phyloP scores from a whole-genome alignment of 2,113 vertebrate species.

The Callaeas wilsoni region DNA sequence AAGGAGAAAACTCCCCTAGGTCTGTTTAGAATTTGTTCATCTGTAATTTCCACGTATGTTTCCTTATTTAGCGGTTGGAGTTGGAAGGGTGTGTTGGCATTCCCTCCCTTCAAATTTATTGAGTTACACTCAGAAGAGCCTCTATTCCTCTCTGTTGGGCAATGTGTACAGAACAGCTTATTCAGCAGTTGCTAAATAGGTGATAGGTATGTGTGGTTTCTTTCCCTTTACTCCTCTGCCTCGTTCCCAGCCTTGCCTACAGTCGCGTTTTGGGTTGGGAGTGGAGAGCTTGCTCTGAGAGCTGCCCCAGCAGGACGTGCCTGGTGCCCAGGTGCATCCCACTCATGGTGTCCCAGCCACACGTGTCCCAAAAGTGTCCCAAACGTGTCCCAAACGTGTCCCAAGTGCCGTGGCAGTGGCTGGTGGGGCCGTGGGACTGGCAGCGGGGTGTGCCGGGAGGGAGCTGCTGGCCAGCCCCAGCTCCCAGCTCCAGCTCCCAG shows the following conservation, averaged over 20 bases:
- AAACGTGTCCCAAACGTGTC: accelerated
- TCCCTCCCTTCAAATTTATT: conserved; percentile 47
- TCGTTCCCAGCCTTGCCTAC: neutral
- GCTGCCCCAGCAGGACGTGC: neutral
- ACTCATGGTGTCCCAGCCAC: accelerated
- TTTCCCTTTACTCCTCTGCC: neutral
- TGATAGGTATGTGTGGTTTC: conserved; percentile 43
- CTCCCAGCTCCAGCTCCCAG: neutral
- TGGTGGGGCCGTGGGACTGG: neutral
- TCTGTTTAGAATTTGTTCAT: conserved; percentile 61
- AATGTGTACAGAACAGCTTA: conserved; percentile 40
- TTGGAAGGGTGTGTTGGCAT: conserved; percentile 60
- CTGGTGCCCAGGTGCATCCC: neutral
- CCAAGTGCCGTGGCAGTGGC: accelerated
- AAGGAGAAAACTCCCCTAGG: conserved; percentile 56
- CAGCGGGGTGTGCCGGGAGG: neutral
- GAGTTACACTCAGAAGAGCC: conserved; percentile 14
- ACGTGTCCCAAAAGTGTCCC: accelerated
- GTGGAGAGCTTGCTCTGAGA: neutral
- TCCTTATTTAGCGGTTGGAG: conserved; percentile 55
- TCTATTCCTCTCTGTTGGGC: conserved; percentile 41
- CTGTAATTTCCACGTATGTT: conserved; percentile 61
- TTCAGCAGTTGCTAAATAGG: conserved; percentile 57
- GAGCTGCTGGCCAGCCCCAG: neutral
- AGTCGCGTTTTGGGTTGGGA: accelerated